phyloP scores from a whole-genome alignment of 2,888 invertebrate species.

The Gymnocheta viridis region DNA sequence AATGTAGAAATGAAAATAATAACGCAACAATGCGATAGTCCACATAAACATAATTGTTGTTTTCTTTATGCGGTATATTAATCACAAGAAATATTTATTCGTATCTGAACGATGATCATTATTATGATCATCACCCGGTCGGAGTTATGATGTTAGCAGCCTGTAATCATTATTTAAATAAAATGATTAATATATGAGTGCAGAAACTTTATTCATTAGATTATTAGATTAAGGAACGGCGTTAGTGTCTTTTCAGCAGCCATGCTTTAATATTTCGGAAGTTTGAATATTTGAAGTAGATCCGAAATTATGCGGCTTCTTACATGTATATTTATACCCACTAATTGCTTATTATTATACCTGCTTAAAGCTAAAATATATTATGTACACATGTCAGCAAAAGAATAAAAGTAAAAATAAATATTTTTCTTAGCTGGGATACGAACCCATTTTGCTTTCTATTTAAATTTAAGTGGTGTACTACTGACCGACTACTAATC shows the following conservation, averaged over 20 bases:
- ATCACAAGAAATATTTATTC: constrained; percentile 50
- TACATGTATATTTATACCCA: too few relatives aligned
- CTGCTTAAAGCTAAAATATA: too few relatives aligned
- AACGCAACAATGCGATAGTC: constrained; percentile 26
- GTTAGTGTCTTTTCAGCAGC: too few relatives aligned
- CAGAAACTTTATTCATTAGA: background rate
- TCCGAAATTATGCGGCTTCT: too few relatives aligned
- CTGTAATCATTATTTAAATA: constrained; percentile 46
- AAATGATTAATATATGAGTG: constrained; percentile 51
- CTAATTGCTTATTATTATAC: too few relatives aligned
- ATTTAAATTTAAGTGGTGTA: too few relatives aligned
- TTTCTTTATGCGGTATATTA: constrained; percentile 48
- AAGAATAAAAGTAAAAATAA: too few relatives aligned
- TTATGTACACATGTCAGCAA: too few relatives aligned
- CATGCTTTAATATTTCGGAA: background rate
- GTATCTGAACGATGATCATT: constrained; percentile 27
- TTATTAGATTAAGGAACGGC: background rate
- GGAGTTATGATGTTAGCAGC: constrained; percentile 31
- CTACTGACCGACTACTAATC: too few relatives aligned
- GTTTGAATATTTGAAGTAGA: too few relatives aligned
- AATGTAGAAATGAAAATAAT: background rate
- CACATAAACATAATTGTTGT: constrained; percentile 37
- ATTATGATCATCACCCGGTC: background rate
- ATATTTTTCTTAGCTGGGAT: too few relatives aligned
- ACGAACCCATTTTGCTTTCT: too few relatives aligned